Base-by-base conservation (phyloP, 2,797 vertebrate species). In the Epinephelus awoara region DNA sequence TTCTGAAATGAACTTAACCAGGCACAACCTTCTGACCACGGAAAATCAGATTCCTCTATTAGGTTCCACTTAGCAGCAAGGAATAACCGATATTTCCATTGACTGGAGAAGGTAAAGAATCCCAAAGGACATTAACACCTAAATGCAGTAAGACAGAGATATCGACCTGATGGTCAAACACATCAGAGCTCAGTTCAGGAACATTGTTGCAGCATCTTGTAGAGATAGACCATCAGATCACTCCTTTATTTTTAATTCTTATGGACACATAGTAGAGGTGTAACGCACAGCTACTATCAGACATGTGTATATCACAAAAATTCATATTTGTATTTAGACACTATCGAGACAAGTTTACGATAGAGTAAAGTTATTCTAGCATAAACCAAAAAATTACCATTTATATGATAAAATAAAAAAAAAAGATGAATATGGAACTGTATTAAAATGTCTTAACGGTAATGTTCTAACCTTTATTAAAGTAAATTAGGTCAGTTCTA, bases 1-100 rank as follows among this genome's bases (percentile, higher is more conserved):
- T 61, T 67, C 69, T 56, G 34, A 51, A 63, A 27, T 72, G 58
- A 81, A 72, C 57, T 54, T 63, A 67, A 79, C 51, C 34, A 67
- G 52, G 44, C 64, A n/a, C 38, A 27, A 46, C 75, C 72, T 56
- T 75, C 58, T 44, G 72, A 77, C 63, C 29, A 6, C 5, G 1
- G 64, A 78, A 80, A 81, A 83, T 84, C 72, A 44, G 62, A 84
- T 66, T 42, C 51, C 44, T 5, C 66, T 6, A 69, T 81, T 77
- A 79, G 70, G 69, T 80, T 66, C 73, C 79, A 86, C 75, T 87
- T 84, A 72, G 75, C 72, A 54, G 49, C 9, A 4, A 65, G 40
- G 59, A 81, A 77, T 51, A 40, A 58, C 72, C 69, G 17, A 71
- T 86, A 66, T 79, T 72, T 85, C 74, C 52, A 74, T 9, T 5